Conservation (phyloP, 2,888 invertebrate species). For the Drosophila colorata region DNA sequence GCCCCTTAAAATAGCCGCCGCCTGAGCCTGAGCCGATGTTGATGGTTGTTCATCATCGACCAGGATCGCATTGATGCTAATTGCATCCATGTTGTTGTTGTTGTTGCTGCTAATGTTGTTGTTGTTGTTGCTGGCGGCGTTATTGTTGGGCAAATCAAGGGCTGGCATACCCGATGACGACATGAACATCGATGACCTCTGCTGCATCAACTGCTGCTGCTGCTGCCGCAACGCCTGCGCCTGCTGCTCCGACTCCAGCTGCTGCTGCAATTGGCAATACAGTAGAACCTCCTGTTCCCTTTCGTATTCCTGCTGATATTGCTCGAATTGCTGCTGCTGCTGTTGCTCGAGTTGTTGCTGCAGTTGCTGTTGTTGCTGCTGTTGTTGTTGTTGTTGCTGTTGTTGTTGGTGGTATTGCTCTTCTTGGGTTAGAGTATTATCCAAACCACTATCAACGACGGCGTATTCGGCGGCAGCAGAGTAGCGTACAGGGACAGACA, state of each 20-base stretch:
- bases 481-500: constrained; percentile 86
- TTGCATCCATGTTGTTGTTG: constrained; percentile 63
- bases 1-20: constrained; percentile 36
- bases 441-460: constrained; percentile 85
- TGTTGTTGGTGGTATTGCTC: constrained; percentile 82
- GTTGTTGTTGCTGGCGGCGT: constrained; percentile 32
- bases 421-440: constrained; percentile 83
- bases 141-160: constrained; percentile 58
- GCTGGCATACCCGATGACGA: constrained; percentile 71
- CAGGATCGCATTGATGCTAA: constrained; percentile 68
- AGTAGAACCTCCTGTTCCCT: constrained; percentile 60
- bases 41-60: constrained; percentile 72
- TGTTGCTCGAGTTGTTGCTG: constrained; percentile 53
- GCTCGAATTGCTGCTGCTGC: constrained; percentile 65
- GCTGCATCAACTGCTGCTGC: constrained; percentile 85
- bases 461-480: constrained; percentile 85
- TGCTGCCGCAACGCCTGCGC: constrained; percentile 76
- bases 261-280: constrained; percentile 75
- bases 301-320: constrained; percentile 58
- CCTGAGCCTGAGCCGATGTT: constrained; percentile 73
- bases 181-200: constrained; percentile 84
- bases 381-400: constrained; percentile 63
- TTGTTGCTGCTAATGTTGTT: constrained; percentile 36
- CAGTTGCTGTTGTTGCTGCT: constrained; percentile 49
- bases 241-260: constrained; percentile 62